Conservation (phyloP, 2,888 invertebrate species). For the Drosophila percnosoma region DNA sequence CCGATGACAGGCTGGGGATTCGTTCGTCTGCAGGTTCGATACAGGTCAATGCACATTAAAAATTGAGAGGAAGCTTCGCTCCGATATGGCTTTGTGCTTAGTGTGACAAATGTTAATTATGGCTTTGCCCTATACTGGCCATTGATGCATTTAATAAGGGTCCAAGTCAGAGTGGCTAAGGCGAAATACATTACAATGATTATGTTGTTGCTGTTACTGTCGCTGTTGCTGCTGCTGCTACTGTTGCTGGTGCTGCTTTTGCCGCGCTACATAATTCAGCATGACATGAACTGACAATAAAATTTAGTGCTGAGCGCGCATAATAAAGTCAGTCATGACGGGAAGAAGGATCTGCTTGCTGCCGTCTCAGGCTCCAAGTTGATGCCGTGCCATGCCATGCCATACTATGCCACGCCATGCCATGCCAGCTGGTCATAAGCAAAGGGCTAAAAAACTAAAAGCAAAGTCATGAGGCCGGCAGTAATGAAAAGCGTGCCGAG, state of each 20-base stretch:
- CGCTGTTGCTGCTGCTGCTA: constrained; percentile 2
- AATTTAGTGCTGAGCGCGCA: constrained; percentile 84
- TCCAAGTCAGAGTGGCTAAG: constrained; percentile 41
- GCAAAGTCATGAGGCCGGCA: constrained; percentile 76
- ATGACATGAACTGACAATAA: constrained; percentile 84
- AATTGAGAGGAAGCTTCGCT: constrained; percentile 46
- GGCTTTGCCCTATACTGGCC: constrained; percentile 32
- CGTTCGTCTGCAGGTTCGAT: constrained; percentile 32
- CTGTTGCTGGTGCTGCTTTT: constrained; percentile 36
- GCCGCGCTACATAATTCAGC: constrained; percentile 82
- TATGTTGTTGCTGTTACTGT: constrained; percentile 42
- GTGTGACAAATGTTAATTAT: constrained; percentile 75
- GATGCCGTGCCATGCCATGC: constrained; percentile 12
- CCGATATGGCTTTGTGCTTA: constrained; percentile 46
- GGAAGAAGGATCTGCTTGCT: constrained; percentile 41
- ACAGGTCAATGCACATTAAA: constrained; percentile 75
- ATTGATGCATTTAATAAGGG: constrained; percentile 69
- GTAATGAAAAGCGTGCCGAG: constrained; percentile 75
- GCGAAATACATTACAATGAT: constrained; percentile 75
- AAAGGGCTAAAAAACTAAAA: constrained; percentile 78
- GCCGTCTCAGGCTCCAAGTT: constrained; percentile 33
- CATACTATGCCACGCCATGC: neutral
- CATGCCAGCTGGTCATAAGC: constrained; percentile 64
- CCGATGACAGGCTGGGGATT: neutral
- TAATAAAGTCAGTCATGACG: constrained; percentile 78